A percentile compares a stretch with the other conserved stretches of the same genome.
Conservation (phyloP, 2,113 vertebrate genomes). For the Ia io region DNA sequence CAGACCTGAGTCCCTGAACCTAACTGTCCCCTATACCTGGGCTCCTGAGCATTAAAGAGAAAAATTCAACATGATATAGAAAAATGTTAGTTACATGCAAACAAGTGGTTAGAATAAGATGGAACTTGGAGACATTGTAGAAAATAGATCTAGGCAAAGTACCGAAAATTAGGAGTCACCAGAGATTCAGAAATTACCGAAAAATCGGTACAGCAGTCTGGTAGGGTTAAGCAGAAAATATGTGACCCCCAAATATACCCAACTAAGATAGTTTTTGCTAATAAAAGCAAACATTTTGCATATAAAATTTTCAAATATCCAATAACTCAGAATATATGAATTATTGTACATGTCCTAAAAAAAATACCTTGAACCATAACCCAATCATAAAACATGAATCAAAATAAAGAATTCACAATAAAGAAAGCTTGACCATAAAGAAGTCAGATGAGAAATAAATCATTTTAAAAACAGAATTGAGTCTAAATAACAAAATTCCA, state of each 20-base stretch:
- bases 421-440: background rate
- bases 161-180: too few relatives aligned
- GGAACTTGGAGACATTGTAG: too few relatives aligned
- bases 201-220: too few relatives aligned
- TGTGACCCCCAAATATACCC: background rate
- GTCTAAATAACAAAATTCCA: background rate
- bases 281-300: background rate
- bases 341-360: background rate
- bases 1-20: too few relatives aligned
- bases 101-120: too few relatives aligned
- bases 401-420: constrained; percentile 21
- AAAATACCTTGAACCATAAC: background rate
- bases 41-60: too few relatives aligned
- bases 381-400: background rate
- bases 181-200: too few relatives aligned
- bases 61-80: too few relatives aligned
- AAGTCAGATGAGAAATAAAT: background rate
- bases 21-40: too few relatives aligned
- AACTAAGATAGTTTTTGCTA: background rate
- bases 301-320: background rate
- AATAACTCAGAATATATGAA: background rate
- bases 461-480: background rate
- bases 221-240: background rate
- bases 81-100: too few relatives aligned
- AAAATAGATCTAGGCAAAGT: too few relatives aligned